Evolutionary conservation across 2,797 vertebrate genomes (phyloP), one percentile per base, ranked within the genome.

Genomic region (Orestias chungarensis): DNA sequence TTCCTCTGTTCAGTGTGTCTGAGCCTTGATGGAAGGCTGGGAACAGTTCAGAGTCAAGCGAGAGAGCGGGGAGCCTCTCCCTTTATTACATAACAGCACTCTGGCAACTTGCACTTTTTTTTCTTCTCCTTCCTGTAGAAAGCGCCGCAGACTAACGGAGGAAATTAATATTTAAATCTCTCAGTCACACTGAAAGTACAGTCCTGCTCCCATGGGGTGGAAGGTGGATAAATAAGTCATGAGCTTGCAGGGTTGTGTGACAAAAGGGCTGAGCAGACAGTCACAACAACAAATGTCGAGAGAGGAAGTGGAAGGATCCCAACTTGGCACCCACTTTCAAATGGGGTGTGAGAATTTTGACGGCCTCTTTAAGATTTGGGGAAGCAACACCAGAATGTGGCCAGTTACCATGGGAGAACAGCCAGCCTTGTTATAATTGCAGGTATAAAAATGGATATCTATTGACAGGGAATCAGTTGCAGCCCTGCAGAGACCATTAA

Each of bases 161-260:
- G 86, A 88, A 87, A 93, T 94, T 73, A 90, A 93, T 93, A 94
- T 93, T 93, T 93, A 73, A 92, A 90, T 86, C 86, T 76, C 70
- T 86, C 80, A 47, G 73, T 74, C 77, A 69, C 74, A 87, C 73
- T 88, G 83, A 89, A 76, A 86, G 84, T 78, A 81, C 79, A 80
- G 75, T 40, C 74, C 67, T 68, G 54, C 78, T 81, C 81, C 80
- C 79, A 83, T 65, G 78, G 88, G 85, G n/a, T n/a, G n/a, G 65
- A 84, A 71, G 59, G 81, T 12, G 25, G 72, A 87, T 94, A 82
- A 95, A 94, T 94, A 92, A 94, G 79, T 89, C 68, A 94, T 93
- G 89, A 92, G 82, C 73, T 42, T 72, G 79, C 75, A 84, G 90
- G 80, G 72, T 83, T 84, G 89, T 91, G 83, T 88, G 90, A 91